phyloP scores from a whole-genome alignment of 2,888 invertebrate genomes.

The Aporophyla nigra region DNA sequence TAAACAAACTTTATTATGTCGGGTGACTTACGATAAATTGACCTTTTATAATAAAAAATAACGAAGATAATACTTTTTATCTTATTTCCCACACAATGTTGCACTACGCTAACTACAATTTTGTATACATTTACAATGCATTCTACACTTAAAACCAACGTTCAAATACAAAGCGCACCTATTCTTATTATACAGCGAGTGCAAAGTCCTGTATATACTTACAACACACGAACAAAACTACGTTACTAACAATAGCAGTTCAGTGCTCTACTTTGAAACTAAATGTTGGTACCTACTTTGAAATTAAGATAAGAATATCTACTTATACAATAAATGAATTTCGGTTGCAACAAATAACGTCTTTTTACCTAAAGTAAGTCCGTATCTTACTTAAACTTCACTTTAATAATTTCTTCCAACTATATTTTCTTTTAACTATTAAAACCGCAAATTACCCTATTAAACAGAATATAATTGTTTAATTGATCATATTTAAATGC shows the following conservation, averaged over 20 bases:
- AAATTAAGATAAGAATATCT: constrained; percentile 4
- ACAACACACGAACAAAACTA: neutral
- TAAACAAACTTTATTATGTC: neutral
- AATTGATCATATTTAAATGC: neutral
- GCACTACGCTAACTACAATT: neutral
- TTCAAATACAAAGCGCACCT: neutral
- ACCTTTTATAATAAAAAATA: neutral
- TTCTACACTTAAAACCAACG: neutral
- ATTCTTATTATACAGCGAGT: neutral
- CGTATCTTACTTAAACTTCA: neutral
- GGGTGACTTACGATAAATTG: neutral
- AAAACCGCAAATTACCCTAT: neutral
- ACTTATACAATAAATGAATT: neutral
- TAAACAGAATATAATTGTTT: neutral
- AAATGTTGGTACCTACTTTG: constrained; percentile 5
- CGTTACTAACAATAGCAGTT: neutral
- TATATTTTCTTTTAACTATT: neutral
- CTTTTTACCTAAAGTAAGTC: neutral
- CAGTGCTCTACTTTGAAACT: constrained; percentile 20
- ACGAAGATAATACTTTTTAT: neutral
- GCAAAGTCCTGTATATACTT: neutral
- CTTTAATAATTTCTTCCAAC: neutral
- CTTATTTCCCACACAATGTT: neutral
- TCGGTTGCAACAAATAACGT: neutral
- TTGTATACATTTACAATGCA: neutral